These are phyloP conservation scores for Acleris holmiana DNA, from an alignment of 2,888 invertebrate species.

Conservation along the genomic window DNA sequence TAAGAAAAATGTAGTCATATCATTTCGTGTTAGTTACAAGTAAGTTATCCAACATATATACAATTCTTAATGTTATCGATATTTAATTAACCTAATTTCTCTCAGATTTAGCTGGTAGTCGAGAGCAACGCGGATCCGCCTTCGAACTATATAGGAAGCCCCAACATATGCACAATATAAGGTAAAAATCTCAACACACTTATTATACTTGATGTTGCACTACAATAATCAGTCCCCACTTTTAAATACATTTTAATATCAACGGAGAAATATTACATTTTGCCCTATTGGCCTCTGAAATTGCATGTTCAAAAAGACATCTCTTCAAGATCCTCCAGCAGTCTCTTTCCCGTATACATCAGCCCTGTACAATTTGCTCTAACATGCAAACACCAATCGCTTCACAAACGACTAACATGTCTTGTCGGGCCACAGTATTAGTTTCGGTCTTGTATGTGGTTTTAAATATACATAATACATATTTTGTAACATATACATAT, in stretches of 20 bases:
- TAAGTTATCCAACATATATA: too few relatives aligned
- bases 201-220: slow-evolving; percentile 21
- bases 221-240: slow-evolving; percentile 30
- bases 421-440: slow-evolving; percentile 79
- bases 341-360: slow-evolving; percentile 40
- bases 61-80: neutral
- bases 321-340: slow-evolving; percentile 41
- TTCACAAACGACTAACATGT: slow-evolving; percentile 84
- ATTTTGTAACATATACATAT: slow-evolving; percentile 76
- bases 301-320: slow-evolving; percentile 62
- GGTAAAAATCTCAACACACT: slow-evolving; percentile 77
- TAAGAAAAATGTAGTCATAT: too few relatives aligned
- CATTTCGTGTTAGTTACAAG: too few relatives aligned
- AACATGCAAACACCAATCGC: slow-evolving; percentile 86
- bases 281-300: slow-evolving; percentile 16
- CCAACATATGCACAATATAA: slow-evolving; percentile 91
- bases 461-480: slow-evolving; percentile 70
- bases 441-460: slow-evolving; percentile 82
- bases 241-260: slow-evolving; percentile 21
- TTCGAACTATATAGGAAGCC: slow-evolving; percentile 97
- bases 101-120: slow-evolving; percentile 90
- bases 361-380: slow-evolving; percentile 83
- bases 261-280: slow-evolving; percentile 1
- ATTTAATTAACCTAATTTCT: neutral
- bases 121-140: slow-evolving; percentile 96